phyloP scores from a whole-genome alignment of 35 echinoderm and acorn worm genomes.

The Patiria miniata region DNA sequence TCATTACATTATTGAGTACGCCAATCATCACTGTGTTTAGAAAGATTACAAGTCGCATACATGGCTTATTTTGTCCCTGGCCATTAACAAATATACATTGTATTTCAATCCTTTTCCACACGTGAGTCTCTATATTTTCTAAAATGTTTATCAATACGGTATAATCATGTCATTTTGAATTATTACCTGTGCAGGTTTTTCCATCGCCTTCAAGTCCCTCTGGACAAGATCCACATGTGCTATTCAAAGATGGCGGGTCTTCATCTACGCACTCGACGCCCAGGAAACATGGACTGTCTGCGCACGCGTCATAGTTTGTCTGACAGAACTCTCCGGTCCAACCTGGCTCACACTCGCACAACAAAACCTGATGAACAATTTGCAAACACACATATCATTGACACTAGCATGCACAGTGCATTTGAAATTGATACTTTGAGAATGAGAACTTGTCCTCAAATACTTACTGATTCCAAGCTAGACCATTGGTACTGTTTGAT shows the following conservation, averaged over 20 bases:
- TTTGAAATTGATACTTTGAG: not conserved
- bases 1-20: no score
- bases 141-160: no score
- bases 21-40: no score
- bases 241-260: not conserved
- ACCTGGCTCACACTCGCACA: constrained; percentile 22
- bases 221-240: constrained; percentile 49
- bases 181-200: constrained; percentile 47
- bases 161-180: no score
- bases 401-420: not conserved
- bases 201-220: constrained; percentile 48
- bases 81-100: no score
- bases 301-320: constrained; percentile 50
- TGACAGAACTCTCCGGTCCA: constrained; percentile 44
- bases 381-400: not conserved
- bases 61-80: no score
- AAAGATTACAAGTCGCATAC: no score
- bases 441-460: not conserved
- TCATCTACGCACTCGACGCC: constrained; percentile 44
- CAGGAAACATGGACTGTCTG: constrained; percentile 31
- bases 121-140: no score
- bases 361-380: constrained; percentile 23
- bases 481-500: not conserved
- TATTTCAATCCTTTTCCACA: no score
- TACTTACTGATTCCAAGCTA: not conserved